Percentiles rank a stretch among this genome's conserved stretches.
phyloP scores from a whole-genome alignment of 2,113 vertebrate species.

The Seriola quinqueradiata region DNA sequence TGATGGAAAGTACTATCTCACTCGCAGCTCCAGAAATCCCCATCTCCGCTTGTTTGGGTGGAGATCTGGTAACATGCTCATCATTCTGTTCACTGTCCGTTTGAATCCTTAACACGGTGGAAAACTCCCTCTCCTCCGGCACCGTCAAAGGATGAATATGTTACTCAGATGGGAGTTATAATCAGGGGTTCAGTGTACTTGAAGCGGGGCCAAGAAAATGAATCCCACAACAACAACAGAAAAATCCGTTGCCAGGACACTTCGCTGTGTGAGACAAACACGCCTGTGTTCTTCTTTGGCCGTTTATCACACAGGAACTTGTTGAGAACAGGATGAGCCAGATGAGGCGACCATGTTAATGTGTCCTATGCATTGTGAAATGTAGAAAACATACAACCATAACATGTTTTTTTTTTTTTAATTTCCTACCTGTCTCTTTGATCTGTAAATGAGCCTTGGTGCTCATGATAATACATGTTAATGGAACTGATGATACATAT shows the following conservation, averaged over 20 bases:
- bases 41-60: background rate
- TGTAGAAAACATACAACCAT: background rate
- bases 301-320: background rate
- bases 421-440: background rate
- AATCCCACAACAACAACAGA: constrained; percentile 14
- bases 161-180: background rate
- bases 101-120: too few species aligned
- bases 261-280: constrained; percentile 27
- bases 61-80: background rate
- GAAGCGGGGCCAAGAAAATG: constrained; percentile 21
- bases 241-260: background rate
- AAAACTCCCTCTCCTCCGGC: background rate
- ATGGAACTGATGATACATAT: background rate
- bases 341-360: background rate
- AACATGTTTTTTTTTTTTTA: too few species aligned
- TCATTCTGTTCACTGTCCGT: background rate
- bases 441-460: background rate
- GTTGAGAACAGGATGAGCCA: constrained; percentile 10
- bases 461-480: too few species aligned
- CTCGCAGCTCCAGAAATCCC: background rate
- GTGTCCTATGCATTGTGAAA: background rate
- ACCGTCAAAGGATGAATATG: background rate
- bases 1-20: background rate
- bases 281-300: background rate
- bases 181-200: background rate